Conservation (phyloP, 2,888 invertebrate species). For the Onthophagus sagittarius region DNA sequence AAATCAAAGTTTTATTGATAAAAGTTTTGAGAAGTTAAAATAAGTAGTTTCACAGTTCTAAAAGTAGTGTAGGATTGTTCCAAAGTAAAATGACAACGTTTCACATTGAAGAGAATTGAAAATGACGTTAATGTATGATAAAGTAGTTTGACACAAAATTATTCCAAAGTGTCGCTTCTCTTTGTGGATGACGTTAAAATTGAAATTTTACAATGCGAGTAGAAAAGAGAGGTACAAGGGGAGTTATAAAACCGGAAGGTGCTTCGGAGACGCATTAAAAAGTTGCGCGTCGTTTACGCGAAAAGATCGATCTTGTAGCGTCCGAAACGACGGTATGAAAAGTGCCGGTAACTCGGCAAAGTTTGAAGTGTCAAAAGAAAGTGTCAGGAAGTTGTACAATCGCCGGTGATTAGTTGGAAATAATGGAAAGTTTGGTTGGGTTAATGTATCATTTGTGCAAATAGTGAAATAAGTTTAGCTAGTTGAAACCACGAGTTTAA, state of each 20-base stretch:
- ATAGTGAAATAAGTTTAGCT: background rate
- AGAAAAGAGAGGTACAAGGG: background rate
- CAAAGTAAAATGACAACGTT: background rate
- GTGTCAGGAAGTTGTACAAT: background rate
- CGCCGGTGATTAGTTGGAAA: background rate
- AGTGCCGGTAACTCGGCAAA: background rate
- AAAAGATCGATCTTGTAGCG: background rate
- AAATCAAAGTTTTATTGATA: too few relatives aligned
- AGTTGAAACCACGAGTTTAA: background rate
- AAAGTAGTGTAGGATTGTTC: background rate
- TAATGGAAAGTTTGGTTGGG: background rate
- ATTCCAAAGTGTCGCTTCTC: background rate
- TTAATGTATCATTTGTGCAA: background rate
- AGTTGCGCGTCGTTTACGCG: background rate
- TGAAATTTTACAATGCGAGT: background rate
- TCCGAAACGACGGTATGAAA: background rate
- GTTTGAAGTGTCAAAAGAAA: background rate
- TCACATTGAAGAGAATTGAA: background rate
- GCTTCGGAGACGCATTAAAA: background rate
- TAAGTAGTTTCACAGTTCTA: background rate
- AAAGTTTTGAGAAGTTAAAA: background rate
- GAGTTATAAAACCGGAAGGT: background rate
- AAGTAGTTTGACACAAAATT: background rate
- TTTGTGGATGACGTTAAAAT: background rate
- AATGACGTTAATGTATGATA: background rate